A percentile compares a stretch with the other conserved stretches of the same genome.
These are phyloP conservation scores for Stegophylla sp. DNA, from an alignment of 2,888 invertebrate species.

Conservation along the genomic window DNA sequence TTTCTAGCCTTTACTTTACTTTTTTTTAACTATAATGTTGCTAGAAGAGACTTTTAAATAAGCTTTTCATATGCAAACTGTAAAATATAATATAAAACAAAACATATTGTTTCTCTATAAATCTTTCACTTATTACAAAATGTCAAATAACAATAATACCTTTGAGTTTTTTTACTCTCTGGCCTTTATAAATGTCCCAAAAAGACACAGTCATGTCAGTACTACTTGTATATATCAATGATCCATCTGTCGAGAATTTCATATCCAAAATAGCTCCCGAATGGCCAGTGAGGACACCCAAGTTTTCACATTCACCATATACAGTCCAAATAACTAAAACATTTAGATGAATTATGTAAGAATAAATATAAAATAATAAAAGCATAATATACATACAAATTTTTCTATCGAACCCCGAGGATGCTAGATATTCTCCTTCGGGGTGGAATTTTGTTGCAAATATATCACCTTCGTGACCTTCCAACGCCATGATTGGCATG, in stretches of 20 bases:
- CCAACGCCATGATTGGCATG: conserved; percentile 93
- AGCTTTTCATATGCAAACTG: no score
- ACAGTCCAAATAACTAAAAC: conserved; percentile 90
- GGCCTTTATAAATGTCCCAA: conserved; percentile 92
- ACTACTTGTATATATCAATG: conserved; percentile 86
- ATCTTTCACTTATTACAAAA: background rate
- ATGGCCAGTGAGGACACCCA: conserved; percentile 91
- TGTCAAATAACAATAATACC: conserved; percentile 68
- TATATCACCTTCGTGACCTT: conserved; percentile 97
- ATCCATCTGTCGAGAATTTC: conserved; percentile 83
- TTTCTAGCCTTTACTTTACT: no score
- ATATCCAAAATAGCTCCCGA: conserved; percentile 94
- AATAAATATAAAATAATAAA: background rate
- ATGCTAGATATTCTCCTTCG: conserved; percentile 91
- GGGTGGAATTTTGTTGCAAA: conserved; percentile 93
- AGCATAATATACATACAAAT: conserved; percentile 79
- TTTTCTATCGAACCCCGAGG: conserved; percentile 93
- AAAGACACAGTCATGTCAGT: conserved; percentile 94
- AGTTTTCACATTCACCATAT: conserved; percentile 97
- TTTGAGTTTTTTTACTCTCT: conserved; percentile 86
- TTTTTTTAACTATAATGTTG: no score
- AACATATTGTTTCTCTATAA: background rate
- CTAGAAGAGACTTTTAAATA: no score
- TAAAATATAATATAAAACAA: no score
- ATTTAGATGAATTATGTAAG: conserved; percentile 62